These are phyloP conservation scores for Fragum fragum DNA, from an alignment of 2,888 invertebrate species.

Conservation along the genomic window DNA sequence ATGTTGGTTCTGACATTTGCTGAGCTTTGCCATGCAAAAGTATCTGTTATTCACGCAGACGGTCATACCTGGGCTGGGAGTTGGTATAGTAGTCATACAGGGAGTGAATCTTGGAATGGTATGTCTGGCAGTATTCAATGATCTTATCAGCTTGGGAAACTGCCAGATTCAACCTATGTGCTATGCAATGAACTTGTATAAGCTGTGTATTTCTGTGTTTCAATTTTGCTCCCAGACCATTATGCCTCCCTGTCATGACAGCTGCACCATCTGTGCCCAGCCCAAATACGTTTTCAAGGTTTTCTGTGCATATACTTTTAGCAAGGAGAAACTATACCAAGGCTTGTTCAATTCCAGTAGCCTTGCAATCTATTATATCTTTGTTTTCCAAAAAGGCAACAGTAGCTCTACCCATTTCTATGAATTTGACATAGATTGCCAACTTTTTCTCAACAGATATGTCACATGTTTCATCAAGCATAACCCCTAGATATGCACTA, in stretches of 20 bases:
- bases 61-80: constrained; percentile 51
- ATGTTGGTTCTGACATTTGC: constrained; percentile 34
- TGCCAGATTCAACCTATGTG: constrained; percentile 57
- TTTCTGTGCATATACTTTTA: constrained; percentile 24
- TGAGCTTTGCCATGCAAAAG: constrained; percentile 34
- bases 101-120: constrained; percentile 39
- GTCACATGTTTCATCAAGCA: constrained; percentile 46
- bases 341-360: constrained; percentile 11
- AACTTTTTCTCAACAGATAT: constrained; percentile 44
- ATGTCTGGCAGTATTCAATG: constrained; percentile 38
- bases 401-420: constrained; percentile 29
- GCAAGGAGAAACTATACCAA: constrained; percentile 8
- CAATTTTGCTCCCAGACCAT: constrained; percentile 43
- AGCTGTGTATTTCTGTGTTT: constrained; percentile 32
- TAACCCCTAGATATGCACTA: constrained; percentile 34
- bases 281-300: constrained; percentile 40
- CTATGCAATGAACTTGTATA: constrained; percentile 52
- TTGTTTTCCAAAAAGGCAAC: constrained; percentile 45
- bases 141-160: constrained; percentile 53
- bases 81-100: constrained; percentile 48
- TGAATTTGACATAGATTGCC: constrained; percentile 40
- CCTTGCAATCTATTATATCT: constrained; percentile 51
- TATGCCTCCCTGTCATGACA: constrained; percentile 34
- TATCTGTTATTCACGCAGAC: constrained; percentile 33
- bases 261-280: constrained; percentile 38